Percentiles rank a stretch among this genome's conserved stretches.
phyloP scores from a whole-genome alignment of 2,888 invertebrate species.

The Phytoseiulus persimilis region DNA sequence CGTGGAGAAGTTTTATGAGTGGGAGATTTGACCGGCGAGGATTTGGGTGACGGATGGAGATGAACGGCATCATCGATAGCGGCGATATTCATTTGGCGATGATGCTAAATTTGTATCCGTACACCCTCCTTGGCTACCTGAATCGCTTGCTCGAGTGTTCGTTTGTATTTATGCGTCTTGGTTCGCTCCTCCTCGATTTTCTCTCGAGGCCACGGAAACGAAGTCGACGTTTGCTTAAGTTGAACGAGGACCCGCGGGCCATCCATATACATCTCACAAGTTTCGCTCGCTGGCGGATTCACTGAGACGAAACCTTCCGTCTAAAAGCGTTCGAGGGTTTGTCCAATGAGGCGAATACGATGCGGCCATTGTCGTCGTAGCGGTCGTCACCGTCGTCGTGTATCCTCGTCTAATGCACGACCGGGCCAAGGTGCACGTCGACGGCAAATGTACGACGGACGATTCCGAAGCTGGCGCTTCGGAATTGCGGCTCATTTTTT shows the following conservation, averaged over 20 bases:
- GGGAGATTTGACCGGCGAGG: not conserved
- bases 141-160: not conserved
- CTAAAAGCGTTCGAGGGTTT: constrained; percentile 5
- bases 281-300: not conserved
- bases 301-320: not conserved
- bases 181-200: not conserved
- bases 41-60: not conserved
- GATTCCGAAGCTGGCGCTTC: not conserved
- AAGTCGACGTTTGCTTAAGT: not conserved
- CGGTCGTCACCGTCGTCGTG: not conserved
- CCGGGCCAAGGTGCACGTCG: not conserved
- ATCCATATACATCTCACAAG: not conserved
- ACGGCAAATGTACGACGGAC: not conserved
- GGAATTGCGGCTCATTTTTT: not conserved
- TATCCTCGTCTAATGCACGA: not conserved
- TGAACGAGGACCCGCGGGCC: not conserved
- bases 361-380: not conserved
- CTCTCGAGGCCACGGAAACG: not conserved
- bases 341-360: not conserved
- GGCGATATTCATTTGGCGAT: not conserved
- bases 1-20: not conserved
- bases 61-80: not conserved
- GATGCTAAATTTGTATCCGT: not conserved
- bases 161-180: not conserved
- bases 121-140: not conserved